These are phyloP conservation scores for Propithecus perrieri DNA, from an alignment of 2,797 vertebrate species.

Conservation along the genomic window DNA sequence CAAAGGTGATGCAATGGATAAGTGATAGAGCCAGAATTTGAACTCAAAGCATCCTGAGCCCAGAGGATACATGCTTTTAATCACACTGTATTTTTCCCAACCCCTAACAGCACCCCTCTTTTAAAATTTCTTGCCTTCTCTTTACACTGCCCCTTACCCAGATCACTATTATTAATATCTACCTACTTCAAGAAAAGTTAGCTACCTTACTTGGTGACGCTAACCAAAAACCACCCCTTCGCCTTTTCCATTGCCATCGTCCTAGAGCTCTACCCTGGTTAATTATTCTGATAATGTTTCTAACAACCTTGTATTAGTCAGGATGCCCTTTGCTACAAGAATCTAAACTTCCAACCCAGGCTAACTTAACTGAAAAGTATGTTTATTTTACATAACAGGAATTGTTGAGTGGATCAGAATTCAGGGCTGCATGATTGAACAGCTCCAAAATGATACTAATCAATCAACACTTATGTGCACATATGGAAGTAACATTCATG, in stretches of 20 bases:
- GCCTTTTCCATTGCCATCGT: background rate
- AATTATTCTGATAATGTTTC: background rate
- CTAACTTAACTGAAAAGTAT: background rate
- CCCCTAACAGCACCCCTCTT: background rate
- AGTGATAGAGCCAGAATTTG: background rate
- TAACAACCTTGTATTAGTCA: background rate
- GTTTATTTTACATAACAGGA: background rate
- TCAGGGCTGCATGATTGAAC: background rate
- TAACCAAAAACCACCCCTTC: background rate
- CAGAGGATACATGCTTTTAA: background rate
- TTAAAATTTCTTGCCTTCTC: background rate
- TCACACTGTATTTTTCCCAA: background rate
- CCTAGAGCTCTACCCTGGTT: background rate
- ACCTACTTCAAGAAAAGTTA: background rate
- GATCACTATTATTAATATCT: background rate
- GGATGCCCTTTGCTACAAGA: background rate
- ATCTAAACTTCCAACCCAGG: background rate
- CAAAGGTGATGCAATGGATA: background rate
- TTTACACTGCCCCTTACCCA: background rate
- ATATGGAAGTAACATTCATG: too few species aligned
- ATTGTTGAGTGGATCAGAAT: background rate
- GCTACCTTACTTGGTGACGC: background rate
- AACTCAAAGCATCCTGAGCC: background rate
- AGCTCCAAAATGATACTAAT: background rate
- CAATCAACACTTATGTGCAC: too few species aligned